Evolutionary conservation across 2,888 invertebrate species (phyloP), one percentile per base, ranked within the genome.

Genomic region (Tridacna crocea): DNA sequence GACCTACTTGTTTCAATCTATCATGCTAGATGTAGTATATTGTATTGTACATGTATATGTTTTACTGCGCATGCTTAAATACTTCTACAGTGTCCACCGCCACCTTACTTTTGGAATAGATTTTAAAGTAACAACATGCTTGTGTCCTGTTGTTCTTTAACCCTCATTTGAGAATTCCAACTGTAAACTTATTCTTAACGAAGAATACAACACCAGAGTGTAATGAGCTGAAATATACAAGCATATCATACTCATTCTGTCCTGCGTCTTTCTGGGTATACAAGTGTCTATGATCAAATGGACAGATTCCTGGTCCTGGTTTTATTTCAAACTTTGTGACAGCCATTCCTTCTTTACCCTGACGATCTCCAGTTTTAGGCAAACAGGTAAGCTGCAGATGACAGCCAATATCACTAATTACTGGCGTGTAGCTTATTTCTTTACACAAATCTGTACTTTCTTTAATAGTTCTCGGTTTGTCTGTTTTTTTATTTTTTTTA

Each of bases 251-350:
- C 97, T 96, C 96, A 89, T 95, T 95, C 19, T 95, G 95, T 47
- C 92, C 93, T 19, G 97, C 94, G 89, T 95, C 95, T 48, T 95
- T 91, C 82, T 94, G 93, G 0, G 98, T 98, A 93, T 96, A 97
- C 65, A 94, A 88, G 91, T 98, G 98, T 63, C 98, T 96, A 0
- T 93, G 95, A 94, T 98, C 97, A 95, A 98, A 98, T 0, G 97
- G 98, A 94, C 97, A 98, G 17, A 90, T 87, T 0, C 96, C 97
- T 51, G 98, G 98, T 0, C 97, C 97, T 63, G 97, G 96, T 93
- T 96, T 96, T 15, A 98, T 96, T 55, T 93, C 90, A 88, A 70
- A 95, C 82, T 95, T 95, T 48, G 97, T 96, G 75, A 96, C 93
- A 15, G 95, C 94, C 93, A 96, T 96, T 51, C 96, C 36, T 15